phyloP scores from a whole-genome alignment of 1,140 invertebrate species.

The Trachymyrmex septentrionalis region DNA sequence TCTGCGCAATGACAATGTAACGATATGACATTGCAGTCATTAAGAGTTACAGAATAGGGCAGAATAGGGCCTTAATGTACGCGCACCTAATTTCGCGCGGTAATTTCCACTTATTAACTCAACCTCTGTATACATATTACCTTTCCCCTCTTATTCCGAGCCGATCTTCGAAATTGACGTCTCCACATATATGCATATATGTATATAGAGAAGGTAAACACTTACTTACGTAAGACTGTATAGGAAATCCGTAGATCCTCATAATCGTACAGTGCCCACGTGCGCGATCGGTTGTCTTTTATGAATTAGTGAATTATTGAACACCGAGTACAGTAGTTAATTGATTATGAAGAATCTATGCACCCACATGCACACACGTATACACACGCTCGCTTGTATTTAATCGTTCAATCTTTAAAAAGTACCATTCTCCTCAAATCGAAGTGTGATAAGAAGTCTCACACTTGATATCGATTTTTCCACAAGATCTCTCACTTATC shows the following conservation, averaged over 20 bases:
- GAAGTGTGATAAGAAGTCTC: not conserved
- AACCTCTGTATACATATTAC: not conserved
- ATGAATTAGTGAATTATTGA: conserved; percentile 10
- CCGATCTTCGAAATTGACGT: conserved; percentile 17
- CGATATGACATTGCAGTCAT: no score
- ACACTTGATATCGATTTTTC: not conserved
- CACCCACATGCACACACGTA: not conserved
- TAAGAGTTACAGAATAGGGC: no score
- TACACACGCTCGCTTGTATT: not conserved
- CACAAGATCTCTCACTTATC: not conserved
- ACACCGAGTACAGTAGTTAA: not conserved
- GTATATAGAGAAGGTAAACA: not conserved
- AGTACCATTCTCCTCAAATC: not conserved
- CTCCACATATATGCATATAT: not conserved
- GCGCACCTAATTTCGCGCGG: not conserved
- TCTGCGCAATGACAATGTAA: no score
- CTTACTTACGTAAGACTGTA: conserved; percentile 9
- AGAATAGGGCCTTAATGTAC: no score
- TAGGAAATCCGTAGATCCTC: not conserved
- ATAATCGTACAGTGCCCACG: not conserved
- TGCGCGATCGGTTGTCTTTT: not conserved
- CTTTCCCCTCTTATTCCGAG: not conserved
- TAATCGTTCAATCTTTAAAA: not conserved
- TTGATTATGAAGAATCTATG: not conserved
- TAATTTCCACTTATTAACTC: conserved; percentile 10